These are phyloP conservation scores for Baronia brevicornis DNA, from an alignment of 2,888 invertebrate species.

Conservation along the genomic window DNA sequence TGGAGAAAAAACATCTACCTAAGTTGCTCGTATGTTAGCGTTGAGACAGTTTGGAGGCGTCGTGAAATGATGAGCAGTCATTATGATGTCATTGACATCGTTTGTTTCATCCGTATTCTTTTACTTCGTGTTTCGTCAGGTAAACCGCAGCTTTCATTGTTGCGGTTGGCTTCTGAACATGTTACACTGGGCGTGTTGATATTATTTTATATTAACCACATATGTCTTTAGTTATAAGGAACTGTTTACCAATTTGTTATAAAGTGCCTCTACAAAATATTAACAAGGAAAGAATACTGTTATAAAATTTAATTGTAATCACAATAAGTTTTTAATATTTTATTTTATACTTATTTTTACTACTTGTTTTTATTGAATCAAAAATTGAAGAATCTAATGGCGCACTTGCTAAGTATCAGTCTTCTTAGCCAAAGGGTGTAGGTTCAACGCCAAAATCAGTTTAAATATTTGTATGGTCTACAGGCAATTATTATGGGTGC, in stretches of 20 bases:
- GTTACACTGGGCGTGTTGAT: slow-evolving; percentile 21
- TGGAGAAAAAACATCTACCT: slow-evolving; percentile 27
- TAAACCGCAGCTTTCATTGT: slow-evolving; percentile 36
- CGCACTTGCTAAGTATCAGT: no score
- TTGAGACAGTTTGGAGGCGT: slow-evolving; percentile 52
- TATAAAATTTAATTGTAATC: no score
- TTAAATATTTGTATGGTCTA: no score
- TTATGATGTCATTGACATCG: slow-evolving; percentile 62
- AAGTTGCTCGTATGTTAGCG: slow-evolving; percentile 16
- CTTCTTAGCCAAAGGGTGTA: no score
- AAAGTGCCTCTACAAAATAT: no score
- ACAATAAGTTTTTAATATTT: slow-evolving; percentile 6
- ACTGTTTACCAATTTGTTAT: not conserved
- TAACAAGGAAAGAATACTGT: no score
- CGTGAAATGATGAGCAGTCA: slow-evolving; percentile 52
- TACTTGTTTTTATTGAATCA: no score
- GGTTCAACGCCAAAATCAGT: no score
- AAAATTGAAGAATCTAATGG: no score
- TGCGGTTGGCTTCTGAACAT: slow-evolving; percentile 35
- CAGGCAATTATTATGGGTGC: no score
- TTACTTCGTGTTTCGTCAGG: slow-evolving; percentile 27
- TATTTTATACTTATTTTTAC: no score
- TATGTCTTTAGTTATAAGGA: slow-evolving; percentile 4
- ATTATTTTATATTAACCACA: slow-evolving; percentile 10
- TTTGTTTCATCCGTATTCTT: slow-evolving; percentile 48